Evolutionary conservation across 2,797 vertebrate genomes (phyloP), one percentile per base, ranked within the genome.

Genomic region (Pseudopleuronectes americanus): DNA sequence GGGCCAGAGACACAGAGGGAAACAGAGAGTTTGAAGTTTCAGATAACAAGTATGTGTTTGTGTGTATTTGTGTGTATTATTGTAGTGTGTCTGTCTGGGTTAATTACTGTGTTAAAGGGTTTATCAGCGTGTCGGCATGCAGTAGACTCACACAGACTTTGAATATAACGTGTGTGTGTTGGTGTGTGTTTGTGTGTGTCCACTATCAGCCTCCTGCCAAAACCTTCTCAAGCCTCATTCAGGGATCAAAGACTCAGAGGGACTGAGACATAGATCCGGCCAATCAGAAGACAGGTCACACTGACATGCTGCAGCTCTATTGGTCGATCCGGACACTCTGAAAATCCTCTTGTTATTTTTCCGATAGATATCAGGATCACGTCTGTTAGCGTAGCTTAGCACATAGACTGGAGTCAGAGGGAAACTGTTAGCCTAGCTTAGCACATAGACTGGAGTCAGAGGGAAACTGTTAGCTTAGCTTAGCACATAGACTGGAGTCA

Each of bases 41-140:
- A 49, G 48, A 80, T 67, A 63, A 77, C 72, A 65, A 33, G 8
- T 61, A 43, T 58, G 41, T 51, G 53, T 58, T 38, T 48, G n/a
- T 60, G 24, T 66, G 4, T 58, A 14, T 52, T 26, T 69, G 22
- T 55, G 16, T 51, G 24, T 43, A 10, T 33, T 33, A 33, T 54
- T 10, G 5, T 43, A 43, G 71, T 68, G 47, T 66, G 64, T 71
- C 57, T 73, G 64, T 80, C 2, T 53, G 71, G 49, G 74, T 84
- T 86, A 87, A 83, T 84, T 76, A 75, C 74, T 77, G 76, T 84
- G 81, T 81, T 79, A 84, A 86, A 71, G 61, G 73, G 73, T 84
- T 89, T 87, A 89, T 80, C 84, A 84, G 85, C 74, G 60, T 85
- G 84, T 84, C 77, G 71, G 76, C 85, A 86, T 80, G 84, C 81